phyloP scores from a whole-genome alignment of 2,113 vertebrate genomes.

The Oceanites oceanicus region DNA sequence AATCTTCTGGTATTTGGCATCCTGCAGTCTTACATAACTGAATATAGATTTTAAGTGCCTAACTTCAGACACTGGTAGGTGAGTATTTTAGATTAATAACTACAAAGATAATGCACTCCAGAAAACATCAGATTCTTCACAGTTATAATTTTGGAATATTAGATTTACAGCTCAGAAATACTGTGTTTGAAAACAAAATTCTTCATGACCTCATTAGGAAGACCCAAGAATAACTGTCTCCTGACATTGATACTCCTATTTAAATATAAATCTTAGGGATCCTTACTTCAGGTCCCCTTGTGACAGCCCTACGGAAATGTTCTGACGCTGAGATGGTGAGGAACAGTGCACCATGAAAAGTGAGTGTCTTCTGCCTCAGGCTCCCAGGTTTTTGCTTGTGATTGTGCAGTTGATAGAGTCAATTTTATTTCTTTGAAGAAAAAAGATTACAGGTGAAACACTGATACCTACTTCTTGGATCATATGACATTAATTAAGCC shows the following conservation, averaged over 20 bases:
- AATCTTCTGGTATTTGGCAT: background rate
- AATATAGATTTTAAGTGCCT: background rate
- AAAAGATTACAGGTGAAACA: background rate
- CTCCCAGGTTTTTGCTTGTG: background rate
- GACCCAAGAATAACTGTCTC: background rate
- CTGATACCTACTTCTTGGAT: background rate
- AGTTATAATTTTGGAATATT: background rate
- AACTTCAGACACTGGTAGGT: background rate
- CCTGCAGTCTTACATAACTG: background rate
- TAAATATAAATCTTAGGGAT: background rate
- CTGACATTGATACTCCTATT: background rate
- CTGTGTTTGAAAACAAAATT: background rate
- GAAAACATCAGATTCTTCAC: background rate
- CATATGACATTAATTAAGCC: conserved; percentile 7
- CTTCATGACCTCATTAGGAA: background rate
- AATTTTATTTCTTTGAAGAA: conserved; percentile 17
- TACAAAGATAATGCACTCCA: background rate
- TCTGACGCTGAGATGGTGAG: background rate
- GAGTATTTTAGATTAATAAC: background rate
- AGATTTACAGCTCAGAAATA: background rate
- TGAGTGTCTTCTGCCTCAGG: background rate
- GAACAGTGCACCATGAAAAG: background rate
- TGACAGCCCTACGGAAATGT: background rate
- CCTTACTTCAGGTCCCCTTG: background rate
- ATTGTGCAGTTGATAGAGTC: background rate